phyloP scores from a whole-genome alignment of 2,888 invertebrate genomes.

The Sphaerophoria rueppellii region DNA sequence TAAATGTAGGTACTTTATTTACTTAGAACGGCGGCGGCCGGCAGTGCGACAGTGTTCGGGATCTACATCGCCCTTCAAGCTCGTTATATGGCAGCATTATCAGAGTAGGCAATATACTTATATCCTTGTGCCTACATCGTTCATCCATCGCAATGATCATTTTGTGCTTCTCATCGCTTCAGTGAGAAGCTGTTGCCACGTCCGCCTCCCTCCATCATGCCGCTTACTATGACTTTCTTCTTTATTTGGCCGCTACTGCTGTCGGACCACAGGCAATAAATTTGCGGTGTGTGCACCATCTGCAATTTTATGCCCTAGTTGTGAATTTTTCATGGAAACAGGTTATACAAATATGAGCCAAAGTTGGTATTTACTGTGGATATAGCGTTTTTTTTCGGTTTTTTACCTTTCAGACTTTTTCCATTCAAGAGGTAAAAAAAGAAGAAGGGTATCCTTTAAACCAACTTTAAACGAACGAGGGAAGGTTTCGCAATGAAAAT shows the following conservation, averaged over 20 bases:
- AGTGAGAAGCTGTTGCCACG: not conserved
- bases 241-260: not conserved
- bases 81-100: constrained; percentile 3
- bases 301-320: constrained; percentile 77
- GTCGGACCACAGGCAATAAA: constrained; percentile 64
- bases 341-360: constrained; percentile 79
- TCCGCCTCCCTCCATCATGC: not conserved
- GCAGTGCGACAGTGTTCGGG: too few species aligned
- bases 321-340: constrained; percentile 80
- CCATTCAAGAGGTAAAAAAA: not conserved
- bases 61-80: not conserved
- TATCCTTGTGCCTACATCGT: constrained; percentile 5
- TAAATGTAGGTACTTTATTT: not conserved
- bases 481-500: constrained; percentile 40
- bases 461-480: not conserved
- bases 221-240: too few species aligned
- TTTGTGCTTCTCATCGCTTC: constrained; percentile 65
- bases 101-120: not conserved
- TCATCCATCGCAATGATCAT: constrained; percentile 26
- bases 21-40: not conserved
- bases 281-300: constrained; percentile 75
- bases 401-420: not conserved
- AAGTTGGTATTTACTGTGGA: constrained; percentile 74
- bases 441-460: constrained; percentile 4
- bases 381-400: constrained; percentile 18